These are phyloP conservation scores for Agrochola litura DNA, from an alignment of 2,888 invertebrate genomes.

Conservation along the genomic window DNA sequence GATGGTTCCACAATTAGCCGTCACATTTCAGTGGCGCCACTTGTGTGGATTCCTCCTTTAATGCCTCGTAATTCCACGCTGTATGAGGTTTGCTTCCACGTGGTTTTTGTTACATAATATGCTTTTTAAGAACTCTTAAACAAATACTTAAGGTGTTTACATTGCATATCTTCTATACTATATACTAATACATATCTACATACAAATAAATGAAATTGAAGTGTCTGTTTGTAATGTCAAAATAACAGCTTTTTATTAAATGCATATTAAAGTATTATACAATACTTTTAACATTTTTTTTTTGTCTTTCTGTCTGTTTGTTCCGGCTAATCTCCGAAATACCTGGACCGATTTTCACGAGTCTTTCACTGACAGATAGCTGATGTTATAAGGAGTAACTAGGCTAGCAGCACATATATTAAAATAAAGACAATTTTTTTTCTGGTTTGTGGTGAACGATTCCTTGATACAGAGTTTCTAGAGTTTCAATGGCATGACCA, in stretches of 20 bases:
- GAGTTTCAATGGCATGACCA: background rate
- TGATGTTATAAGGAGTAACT: no score
- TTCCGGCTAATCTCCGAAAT: no score
- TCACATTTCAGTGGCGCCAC: constrained; percentile 33
- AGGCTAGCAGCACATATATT: background rate
- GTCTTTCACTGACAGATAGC: no score
- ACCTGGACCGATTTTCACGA: no score
- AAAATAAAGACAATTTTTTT: background rate
- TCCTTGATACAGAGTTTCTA: background rate
- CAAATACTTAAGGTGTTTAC: background rate
- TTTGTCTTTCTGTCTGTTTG: no score
- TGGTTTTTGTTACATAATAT: constrained; percentile 31
- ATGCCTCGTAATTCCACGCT: constrained; percentile 31
- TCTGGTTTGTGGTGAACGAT: background rate
- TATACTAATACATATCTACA: no score
- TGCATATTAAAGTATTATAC: no score
- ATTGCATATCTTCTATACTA: background rate
- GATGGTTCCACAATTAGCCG: constrained; percentile 42
- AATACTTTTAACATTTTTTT: no score
- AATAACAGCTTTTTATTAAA: no score
- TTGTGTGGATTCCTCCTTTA: constrained; percentile 34
- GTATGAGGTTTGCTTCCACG: constrained; percentile 10
- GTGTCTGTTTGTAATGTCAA: no score
- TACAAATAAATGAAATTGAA: no score
- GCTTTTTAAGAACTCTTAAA: constrained; percentile 14